phyloP scores from a whole-genome alignment of 2,888 invertebrate species.

The Troides helena region DNA sequence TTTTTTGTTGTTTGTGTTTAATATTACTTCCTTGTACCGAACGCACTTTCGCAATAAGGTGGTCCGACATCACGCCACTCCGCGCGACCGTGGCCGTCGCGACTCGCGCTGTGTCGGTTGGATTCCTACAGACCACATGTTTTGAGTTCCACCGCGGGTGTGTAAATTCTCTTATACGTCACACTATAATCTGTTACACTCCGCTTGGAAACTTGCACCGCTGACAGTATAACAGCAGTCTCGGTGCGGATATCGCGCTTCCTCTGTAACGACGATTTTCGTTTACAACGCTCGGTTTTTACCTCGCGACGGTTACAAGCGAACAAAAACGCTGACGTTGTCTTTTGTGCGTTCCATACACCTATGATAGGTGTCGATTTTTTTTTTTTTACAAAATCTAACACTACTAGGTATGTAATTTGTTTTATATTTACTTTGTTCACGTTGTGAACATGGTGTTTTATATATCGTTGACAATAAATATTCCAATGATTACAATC shows the following conservation, averaged over 20 bases:
- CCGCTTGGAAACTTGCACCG: constrained; percentile 7
- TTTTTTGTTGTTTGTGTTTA: constrained; percentile 27
- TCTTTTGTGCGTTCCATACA: constrained; percentile 11
- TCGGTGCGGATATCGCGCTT: constrained; percentile 53
- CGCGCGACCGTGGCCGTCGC: constrained; percentile 57
- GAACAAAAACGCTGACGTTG: constrained; percentile 26
- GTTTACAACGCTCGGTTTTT: constrained; percentile 43
- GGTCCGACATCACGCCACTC: constrained; percentile 69
- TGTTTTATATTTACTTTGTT: neutral
- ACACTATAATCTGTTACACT: constrained; percentile 23
- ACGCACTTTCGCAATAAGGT: constrained; percentile 62
- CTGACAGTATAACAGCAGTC: constrained; percentile 57
- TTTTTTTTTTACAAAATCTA: neutral
- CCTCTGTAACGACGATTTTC: constrained; percentile 46
- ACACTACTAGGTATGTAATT: neutral
- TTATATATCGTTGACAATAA: neutral
- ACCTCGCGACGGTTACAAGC: constrained; percentile 33
- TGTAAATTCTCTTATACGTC: constrained; percentile 21
- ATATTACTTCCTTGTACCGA: constrained; percentile 30
- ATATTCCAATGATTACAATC: neutral
- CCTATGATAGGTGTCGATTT: neutral
- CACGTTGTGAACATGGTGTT: neutral
- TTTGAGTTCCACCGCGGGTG: constrained; percentile 25
- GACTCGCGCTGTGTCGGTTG: constrained; percentile 31
- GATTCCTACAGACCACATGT: constrained; percentile 31